phyloP scores from a whole-genome alignment of 2,888 invertebrate genomes.

The Scaptomyza cyrtandrae region DNA sequence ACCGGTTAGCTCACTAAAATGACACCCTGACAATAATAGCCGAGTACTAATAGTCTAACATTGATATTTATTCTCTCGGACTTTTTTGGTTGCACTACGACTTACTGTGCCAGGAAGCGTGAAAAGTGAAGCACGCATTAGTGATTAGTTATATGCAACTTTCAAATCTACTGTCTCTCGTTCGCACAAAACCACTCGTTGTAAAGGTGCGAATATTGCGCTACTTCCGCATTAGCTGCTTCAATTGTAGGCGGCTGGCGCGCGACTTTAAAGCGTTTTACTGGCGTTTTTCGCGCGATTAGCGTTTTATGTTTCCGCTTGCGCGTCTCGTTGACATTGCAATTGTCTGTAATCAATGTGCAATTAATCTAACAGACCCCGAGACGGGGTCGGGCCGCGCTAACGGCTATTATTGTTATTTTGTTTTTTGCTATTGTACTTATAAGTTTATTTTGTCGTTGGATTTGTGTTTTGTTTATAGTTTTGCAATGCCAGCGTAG shows the following conservation, averaged over 20 bases:
- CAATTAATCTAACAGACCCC: slow-evolving; percentile 77
- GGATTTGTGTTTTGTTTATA: slow-evolving; percentile 64
- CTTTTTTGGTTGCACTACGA: background rate
- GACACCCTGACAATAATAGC: background rate
- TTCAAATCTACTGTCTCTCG: slow-evolving; percentile 4
- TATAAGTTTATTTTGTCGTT: slow-evolving; percentile 49
- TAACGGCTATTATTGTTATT: slow-evolving; percentile 55
- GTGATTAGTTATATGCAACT: background rate
- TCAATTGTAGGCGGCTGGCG: slow-evolving; percentile 44
- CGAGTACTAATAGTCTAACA: no score
- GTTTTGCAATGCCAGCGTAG: slow-evolving; percentile 66
- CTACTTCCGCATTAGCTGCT: slow-evolving; percentile 49
- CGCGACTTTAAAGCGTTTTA: slow-evolving; percentile 61
- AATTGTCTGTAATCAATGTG: slow-evolving; percentile 72
- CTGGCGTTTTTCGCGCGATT: slow-evolving; percentile 53
- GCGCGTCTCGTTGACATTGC: slow-evolving; percentile 68
- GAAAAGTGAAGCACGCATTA: background rate
- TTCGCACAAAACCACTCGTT: background rate
- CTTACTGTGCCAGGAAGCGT: background rate
- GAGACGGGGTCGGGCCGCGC: slow-evolving; percentile 59
- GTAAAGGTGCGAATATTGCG: slow-evolving; percentile 17
- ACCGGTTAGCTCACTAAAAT: no score
- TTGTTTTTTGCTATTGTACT: slow-evolving; percentile 49
- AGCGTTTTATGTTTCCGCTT: slow-evolving; percentile 67
- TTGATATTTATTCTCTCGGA: slow-evolving; percentile 21